phyloP scores from a whole-genome alignment of 2,797 vertebrate genomes.

The Numenius phaeopus region DNA sequence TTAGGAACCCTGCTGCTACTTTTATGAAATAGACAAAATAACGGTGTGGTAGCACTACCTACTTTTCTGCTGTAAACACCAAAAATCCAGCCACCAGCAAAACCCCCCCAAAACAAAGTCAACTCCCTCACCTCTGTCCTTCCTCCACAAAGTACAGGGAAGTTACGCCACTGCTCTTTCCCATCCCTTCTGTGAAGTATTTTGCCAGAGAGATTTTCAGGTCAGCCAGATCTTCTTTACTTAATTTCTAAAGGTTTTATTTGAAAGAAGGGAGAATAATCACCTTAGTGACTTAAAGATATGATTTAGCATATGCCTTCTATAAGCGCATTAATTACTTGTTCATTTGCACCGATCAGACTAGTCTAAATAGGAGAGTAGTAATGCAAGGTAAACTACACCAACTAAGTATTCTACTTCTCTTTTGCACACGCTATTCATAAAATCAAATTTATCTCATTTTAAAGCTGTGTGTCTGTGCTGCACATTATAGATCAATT shows the following conservation, averaged over 20 bases:
- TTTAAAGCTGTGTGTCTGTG: neutral
- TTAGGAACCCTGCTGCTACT: neutral
- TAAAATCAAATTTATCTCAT: rapidly evolving
- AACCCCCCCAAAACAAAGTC: neutral
- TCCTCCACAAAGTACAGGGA: constrained; percentile 94
- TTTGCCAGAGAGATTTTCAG: constrained; percentile 86
- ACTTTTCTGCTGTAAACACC: neutral
- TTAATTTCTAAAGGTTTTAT: constrained; percentile 86
- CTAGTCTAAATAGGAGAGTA: neutral
- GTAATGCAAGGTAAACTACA: neutral
- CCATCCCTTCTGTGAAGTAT: constrained; percentile 88
- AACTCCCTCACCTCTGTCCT: constrained; percentile 88
- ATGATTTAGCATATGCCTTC: neutral
- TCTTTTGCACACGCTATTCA: neutral
- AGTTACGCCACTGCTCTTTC: constrained; percentile 88
- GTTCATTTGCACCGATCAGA: neutral
- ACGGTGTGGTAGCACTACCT: neutral
- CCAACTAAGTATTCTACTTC: neutral
- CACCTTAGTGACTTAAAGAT: neutral
- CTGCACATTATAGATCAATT: neutral
- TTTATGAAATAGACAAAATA: neutral
- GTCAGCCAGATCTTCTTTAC: constrained; percentile 81
- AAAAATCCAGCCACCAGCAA: neutral
- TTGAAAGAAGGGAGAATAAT: neutral
- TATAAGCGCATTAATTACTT: neutral